Base-by-base conservation (phyloP, 1,140 invertebrate genomes). In the Aplysia californica region DNA sequence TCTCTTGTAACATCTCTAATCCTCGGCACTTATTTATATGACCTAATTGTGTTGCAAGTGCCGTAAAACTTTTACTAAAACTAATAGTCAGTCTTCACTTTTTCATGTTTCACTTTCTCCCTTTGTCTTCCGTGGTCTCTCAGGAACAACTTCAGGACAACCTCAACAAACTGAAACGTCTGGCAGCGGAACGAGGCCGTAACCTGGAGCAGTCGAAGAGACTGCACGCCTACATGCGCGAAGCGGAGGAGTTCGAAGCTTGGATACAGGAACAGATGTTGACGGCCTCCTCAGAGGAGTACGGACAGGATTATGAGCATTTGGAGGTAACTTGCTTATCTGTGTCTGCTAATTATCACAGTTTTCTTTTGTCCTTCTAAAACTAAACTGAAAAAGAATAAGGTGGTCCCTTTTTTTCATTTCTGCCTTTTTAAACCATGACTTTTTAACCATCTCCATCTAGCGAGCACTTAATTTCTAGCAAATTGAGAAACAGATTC, bases 231-330 rank as follows among this genome's bases (percentile, higher is more conserved):
- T 99, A 98, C 88, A 94, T 98, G 85, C 90, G 94, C 0, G 98
- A 99, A 89, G 95, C 94, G 76, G 92, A 94, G 69, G 97, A 99
- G 85, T 92, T 99, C 70, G 96, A 98, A 84, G 93, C 94, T 81
- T 99, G 97, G 97, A 98, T 99, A 39, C 93, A 94, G 78, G 96
- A 98, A 86, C 96, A 99, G 87, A 93, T 96, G 88, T 94, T 95
- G 80, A 93, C 94, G 0, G 97, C 97, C 6, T 94, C 94, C 2
- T 96, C 95, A 41, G 97, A 99, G 86, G 98, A 99, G 88, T 99
- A 97, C 89, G 97, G 97, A 5, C 95, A 96, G 87, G 97, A 99
- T 91, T 98, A 97, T 87, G 98, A 99, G 88, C 97, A 99, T 91
- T 89, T 98, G 35, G 89, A 97, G 90, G 94, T 96, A n/a, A n/a